A percentile compares a stretch with the other conserved stretches of the same genome.
Evolutionary conservation across 2,113 vertebrate genomes (phyloP).

Genomic region (Lipotes vexillifer): DNA sequence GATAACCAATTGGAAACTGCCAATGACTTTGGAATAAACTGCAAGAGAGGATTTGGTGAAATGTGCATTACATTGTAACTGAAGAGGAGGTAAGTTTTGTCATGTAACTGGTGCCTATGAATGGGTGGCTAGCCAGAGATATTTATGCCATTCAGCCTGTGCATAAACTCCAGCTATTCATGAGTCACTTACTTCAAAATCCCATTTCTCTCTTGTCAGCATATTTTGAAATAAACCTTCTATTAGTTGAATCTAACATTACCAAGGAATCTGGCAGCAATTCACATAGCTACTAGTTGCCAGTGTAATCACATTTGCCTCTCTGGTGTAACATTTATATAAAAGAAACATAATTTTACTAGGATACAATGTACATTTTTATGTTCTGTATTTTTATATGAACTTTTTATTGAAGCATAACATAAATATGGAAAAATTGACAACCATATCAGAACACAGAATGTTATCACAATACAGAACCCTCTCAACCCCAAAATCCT

Average conservation of each 20-base stretch:
- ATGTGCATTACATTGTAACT: background rate
- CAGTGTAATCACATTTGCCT: background rate
- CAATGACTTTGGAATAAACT: background rate
- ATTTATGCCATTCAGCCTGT: too few relatives aligned
- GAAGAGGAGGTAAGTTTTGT: background rate
- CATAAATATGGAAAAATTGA: background rate
- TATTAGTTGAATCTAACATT: background rate
- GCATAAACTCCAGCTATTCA: background rate
- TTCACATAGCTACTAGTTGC: background rate
- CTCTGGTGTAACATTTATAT: background rate
- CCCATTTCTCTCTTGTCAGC: background rate
- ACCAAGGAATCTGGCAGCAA: background rate
- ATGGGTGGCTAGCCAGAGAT: background rate
- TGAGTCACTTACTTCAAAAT: background rate
- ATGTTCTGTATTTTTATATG: background rate
- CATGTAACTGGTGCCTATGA: too few relatives aligned
- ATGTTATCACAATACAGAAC: background rate
- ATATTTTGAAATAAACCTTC: background rate
- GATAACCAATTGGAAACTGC: too few relatives aligned
- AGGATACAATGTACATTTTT: background rate
- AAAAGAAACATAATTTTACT: background rate
- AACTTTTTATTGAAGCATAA: background rate
- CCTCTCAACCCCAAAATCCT: fast-evolving
- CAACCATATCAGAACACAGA: background rate
- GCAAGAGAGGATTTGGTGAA: background rate